Conservation (phyloP, 2,888 invertebrate genomes). For the Caenorhabditis wallacei region DNA sequence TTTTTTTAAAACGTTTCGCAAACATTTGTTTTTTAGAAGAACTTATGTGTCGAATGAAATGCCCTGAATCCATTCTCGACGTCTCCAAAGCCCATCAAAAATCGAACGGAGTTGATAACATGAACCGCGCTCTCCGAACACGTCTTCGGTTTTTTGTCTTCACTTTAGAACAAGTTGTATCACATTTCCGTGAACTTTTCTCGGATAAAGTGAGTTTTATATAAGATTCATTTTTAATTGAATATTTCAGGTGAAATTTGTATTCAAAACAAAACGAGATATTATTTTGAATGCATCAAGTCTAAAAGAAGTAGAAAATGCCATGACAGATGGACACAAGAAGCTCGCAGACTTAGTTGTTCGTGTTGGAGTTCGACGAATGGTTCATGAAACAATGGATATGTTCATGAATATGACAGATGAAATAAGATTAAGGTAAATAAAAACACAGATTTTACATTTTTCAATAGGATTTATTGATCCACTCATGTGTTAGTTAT, state of each 20-base stretch:
- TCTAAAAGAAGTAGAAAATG: conserved; percentile 48
- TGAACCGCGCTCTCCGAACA: conserved; percentile 54
- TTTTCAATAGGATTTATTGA: conserved; percentile 6
- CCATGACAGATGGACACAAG: conserved; percentile 34
- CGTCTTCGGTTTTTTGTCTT: conserved; percentile 61
- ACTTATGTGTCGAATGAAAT: conserved; percentile 52
- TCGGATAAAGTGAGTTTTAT: conserved; percentile 44
- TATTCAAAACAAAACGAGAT: conserved; percentile 48
- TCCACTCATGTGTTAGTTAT: conserved; percentile 10
- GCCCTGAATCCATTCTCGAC: conserved; percentile 46
- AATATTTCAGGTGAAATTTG: conserved; percentile 43
- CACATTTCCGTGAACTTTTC: conserved; percentile 62
- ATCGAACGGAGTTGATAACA: conserved; percentile 22
- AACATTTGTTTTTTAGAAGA: conserved; percentile 42
- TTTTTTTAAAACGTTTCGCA: too few relatives aligned
- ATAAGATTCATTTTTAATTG: neutral
- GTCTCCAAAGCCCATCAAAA: conserved; percentile 32
- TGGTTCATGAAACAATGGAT: conserved; percentile 68
- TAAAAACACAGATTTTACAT: too few relatives aligned
- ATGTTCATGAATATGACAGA: conserved; percentile 65
- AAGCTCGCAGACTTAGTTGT: conserved; percentile 41
- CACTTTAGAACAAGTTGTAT: conserved; percentile 59
- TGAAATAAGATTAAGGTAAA: conserved; percentile 65
- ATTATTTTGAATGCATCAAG: conserved; percentile 43
- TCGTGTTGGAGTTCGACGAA: conserved; percentile 58